Conservation (phyloP, 2,113 vertebrate genomes). For the Bos taurus region ARS-UCD2.0 NC_037340.1:48301001-48301500, state of each 20-base stretch:
- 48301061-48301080: not conserved
- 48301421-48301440: not conserved
- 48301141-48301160: not conserved
- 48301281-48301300: not conserved
- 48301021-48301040: not conserved
- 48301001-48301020: not conserved
- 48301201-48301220: not conserved
- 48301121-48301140: not conserved
- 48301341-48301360: not conserved
- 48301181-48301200: not conserved
- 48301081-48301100: not conserved
- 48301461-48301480: not conserved
- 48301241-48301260: not conserved
- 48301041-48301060: not conserved
- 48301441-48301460: not conserved
- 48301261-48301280: not conserved
- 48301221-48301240: not conserved
- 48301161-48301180: rapidly evolving
- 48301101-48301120: not conserved
- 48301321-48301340: not conserved
- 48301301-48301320: not conserved
- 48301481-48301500: not conserved
- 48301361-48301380: not conserved
- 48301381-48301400: not conserved
- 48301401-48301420: not conserved